Base-by-base conservation (phyloP, 2,888 invertebrate genomes). In the Parasteatoda lunata region DNA sequence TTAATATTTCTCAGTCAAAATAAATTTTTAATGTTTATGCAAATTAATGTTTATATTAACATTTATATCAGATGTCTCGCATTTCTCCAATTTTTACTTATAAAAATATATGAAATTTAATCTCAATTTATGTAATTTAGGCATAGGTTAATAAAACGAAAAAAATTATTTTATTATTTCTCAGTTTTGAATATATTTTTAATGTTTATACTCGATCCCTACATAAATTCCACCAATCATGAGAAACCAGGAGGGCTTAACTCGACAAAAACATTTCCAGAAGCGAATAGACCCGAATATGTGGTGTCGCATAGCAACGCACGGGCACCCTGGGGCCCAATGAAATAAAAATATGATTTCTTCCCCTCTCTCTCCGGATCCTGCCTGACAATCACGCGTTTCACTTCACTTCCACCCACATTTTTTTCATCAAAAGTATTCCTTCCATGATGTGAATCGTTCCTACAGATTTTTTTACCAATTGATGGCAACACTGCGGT, bases 331-430 rank as follows among this genome's bases (percentile, higher is more conserved):
- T n/a, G 83, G 77, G 83, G 83, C 64, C 47, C 83, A 83, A 77
- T 83, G 83, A 77, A 83, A 83, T 83, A 69, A 71, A 54, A 77
- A 83, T 83, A 83, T 83, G 83, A 83, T 83, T 83, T 83, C 83
- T 77, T 51, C 52, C 48, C 59, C n/a, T 64, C 51, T 15, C 52
- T 47, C 64, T 54, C 54, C 54, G 2, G 54, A 54, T 54, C 54
- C 54, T 54, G 30, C 65, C 51, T 65, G 65, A 73, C 80, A 80
- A 80, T 80, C 71, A 72, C 66, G 64, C 72, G 72, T 79, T 80
- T 77, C 52, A 48, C 66, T 49, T 68, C 77, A 45, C 8, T 51
- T 49, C 48, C 49, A 15, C 13, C 30, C 30, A 49, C 4, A 30
- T 70, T 6, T 51, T 51, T 51, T 48, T 47, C n/a, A 8, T 9